These are phyloP conservation scores for Ibidorhyncha struthersii DNA, from an alignment of 2,113 vertebrate species.

Conservation along the genomic window DNA sequence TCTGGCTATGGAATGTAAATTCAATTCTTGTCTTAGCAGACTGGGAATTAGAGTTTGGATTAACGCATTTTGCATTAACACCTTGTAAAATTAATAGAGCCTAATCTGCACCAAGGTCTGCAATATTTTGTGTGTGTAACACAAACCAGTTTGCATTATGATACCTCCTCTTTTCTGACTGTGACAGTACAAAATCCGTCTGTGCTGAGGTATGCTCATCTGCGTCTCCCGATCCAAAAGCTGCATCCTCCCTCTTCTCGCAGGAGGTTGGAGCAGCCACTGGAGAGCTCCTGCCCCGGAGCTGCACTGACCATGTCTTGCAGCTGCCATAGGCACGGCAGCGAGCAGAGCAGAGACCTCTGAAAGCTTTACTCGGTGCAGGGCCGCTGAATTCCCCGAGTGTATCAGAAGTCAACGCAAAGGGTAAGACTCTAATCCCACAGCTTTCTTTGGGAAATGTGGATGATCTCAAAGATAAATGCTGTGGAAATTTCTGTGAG, in stretches of 20 bases:
- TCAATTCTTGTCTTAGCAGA: neutral
- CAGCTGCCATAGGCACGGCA: neutral
- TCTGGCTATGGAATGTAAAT: neutral
- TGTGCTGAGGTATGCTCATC: neutral
- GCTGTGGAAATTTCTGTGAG: neutral
- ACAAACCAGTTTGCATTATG: neutral
- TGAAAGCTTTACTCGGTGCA: neutral
- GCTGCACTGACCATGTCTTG: rapidly evolving
- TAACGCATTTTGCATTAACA: neutral
- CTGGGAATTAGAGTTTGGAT: neutral
- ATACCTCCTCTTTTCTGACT: neutral
- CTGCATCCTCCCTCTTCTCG: rapidly evolving
- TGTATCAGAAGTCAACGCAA: neutral
- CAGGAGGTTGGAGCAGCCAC: neutral
- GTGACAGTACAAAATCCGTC: neutral
- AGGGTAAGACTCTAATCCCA: neutral
- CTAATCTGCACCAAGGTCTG: neutral
- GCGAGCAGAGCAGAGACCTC: neutral
- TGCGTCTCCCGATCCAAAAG: neutral
- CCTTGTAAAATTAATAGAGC: neutral
- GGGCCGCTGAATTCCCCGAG: neutral
- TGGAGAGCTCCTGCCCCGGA: neutral
- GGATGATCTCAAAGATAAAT: neutral
- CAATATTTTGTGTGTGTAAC: neutral
- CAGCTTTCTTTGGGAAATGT: neutral